These are phyloP conservation scores for Scophthalmus maximus DNA, from an alignment of 2,113 vertebrate species.

Conservation along the genomic window DNA sequence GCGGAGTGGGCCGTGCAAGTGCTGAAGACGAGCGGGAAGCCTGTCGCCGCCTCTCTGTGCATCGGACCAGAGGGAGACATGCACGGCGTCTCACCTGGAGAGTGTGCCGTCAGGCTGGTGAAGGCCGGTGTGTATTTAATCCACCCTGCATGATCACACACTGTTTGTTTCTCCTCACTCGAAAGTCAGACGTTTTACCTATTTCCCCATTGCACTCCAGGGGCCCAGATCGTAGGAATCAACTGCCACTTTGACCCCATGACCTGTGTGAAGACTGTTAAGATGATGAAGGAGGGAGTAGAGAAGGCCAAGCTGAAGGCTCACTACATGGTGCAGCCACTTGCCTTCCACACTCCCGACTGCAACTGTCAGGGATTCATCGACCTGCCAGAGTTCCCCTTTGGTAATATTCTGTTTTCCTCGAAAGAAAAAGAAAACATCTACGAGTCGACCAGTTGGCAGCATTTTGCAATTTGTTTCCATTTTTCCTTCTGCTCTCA, in stretches of 20 bases:
- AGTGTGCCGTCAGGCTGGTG: slow-evolving; percentile 92
- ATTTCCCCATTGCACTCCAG: slow-evolving; percentile 73
- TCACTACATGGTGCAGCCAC: slow-evolving; percentile 92
- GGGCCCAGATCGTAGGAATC: slow-evolving; percentile 92
- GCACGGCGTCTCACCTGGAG: slow-evolving; percentile 88
- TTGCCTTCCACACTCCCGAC: slow-evolving; percentile 95
- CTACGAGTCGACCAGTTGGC: background rate
- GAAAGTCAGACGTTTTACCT: background rate
- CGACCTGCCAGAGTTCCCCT: slow-evolving; percentile 96
- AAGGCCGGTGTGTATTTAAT: slow-evolving; percentile 84
- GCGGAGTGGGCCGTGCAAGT: slow-evolving; percentile 95
- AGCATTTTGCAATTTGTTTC: slow-evolving; percentile 4
- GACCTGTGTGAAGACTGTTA: slow-evolving; percentile 87
- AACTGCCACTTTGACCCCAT: slow-evolving; percentile 98
- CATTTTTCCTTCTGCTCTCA: slow-evolving; percentile 9
- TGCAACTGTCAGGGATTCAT: slow-evolving; percentile 96
- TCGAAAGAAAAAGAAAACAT: background rate
- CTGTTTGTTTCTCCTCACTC: background rate
- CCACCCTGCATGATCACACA: background rate
- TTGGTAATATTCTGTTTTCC: slow-evolving; percentile 82
- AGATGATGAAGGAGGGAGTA: slow-evolving; percentile 94
- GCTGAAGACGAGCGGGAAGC: slow-evolving; percentile 89
- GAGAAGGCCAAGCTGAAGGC: slow-evolving; percentile 90
- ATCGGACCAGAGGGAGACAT: slow-evolving; percentile 96
- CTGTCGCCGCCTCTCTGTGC: slow-evolving; percentile 91